These are phyloP conservation scores for Cenopis cana DNA, from an alignment of 2,888 invertebrate species.

Conservation along the genomic window DNA sequence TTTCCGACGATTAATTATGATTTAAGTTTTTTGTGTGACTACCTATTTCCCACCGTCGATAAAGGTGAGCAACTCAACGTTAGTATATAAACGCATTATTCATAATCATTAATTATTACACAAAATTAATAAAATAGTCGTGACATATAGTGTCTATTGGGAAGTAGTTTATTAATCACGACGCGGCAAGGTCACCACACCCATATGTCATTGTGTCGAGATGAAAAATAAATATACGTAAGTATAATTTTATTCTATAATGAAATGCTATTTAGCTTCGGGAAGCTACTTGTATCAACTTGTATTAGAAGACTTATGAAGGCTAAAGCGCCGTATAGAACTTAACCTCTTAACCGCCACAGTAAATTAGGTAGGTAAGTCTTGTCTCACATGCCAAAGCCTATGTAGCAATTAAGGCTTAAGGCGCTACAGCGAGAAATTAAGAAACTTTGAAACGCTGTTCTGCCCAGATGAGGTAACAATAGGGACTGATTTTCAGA, in stretches of 20 bases:
- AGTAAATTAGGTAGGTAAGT: too few relatives aligned
- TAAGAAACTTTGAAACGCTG: too few relatives aligned
- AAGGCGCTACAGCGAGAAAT: too few relatives aligned
- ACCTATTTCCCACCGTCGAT: slow-evolving; percentile 25
- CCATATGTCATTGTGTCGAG: slow-evolving; percentile 41
- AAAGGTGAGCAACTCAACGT: slow-evolving; percentile 39
- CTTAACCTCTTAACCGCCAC: too few relatives aligned
- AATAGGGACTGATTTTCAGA: too few relatives aligned
- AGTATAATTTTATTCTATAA: slow-evolving; percentile 17
- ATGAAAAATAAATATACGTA: slow-evolving; percentile 23
- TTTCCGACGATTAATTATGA: background rate
- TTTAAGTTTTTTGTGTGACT: slow-evolving; percentile 2
- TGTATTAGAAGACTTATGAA: background rate
- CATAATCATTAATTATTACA: slow-evolving; percentile 42
- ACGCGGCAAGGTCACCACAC: slow-evolving; percentile 35
- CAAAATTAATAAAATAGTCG: slow-evolving; percentile 32
- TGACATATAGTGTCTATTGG: slow-evolving; percentile 42
- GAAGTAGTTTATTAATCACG: slow-evolving; percentile 42
- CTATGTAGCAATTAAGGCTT: too few relatives aligned
- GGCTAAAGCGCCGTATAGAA: background rate
- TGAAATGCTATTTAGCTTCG: slow-evolving; percentile 1
- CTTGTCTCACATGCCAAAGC: too few relatives aligned
- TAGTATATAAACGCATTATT: slow-evolving; percentile 37
- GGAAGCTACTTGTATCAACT: background rate
- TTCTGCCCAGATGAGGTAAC: too few relatives aligned